Conservation (phyloP, 2,113 vertebrate species). For the Emydura subglobosa region DNA sequence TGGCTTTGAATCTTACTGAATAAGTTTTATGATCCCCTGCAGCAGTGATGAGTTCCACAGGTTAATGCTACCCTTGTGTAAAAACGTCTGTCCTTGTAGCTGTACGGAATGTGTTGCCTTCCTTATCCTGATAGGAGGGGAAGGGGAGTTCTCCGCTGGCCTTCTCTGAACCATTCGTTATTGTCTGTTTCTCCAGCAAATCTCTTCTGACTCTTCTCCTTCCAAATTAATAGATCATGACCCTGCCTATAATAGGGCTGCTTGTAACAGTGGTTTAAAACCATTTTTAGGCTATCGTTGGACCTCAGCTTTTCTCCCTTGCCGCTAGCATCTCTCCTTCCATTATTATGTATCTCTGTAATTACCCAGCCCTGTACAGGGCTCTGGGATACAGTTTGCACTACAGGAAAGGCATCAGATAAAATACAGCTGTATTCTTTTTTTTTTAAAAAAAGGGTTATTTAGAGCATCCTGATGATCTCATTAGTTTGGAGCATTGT, state of each 20-base stretch:
- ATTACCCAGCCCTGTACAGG: background rate
- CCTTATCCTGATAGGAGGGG: background rate
- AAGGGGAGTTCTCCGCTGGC: background rate
- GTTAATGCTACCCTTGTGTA: background rate
- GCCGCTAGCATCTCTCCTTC: background rate
- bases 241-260: background rate
- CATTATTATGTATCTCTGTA: background rate
- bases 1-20: background rate
- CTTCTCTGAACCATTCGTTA: background rate
- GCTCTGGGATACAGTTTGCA: background rate
- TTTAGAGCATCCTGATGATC: background rate
- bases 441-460: background rate
- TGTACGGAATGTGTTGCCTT: background rate
- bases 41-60: background rate
- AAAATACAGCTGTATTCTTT: background rate
- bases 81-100: background rate
- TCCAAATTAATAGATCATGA: background rate
- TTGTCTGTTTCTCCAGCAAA: background rate
- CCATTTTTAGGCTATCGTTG: background rate
- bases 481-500: background rate
- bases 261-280: background rate
- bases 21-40: background rate
- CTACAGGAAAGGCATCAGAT: background rate
- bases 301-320: background rate
- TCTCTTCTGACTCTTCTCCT: background rate